Evolutionary conservation across 2,113 vertebrate genomes (phyloP).

Genomic region (Cyprinus carpio): DNA sequence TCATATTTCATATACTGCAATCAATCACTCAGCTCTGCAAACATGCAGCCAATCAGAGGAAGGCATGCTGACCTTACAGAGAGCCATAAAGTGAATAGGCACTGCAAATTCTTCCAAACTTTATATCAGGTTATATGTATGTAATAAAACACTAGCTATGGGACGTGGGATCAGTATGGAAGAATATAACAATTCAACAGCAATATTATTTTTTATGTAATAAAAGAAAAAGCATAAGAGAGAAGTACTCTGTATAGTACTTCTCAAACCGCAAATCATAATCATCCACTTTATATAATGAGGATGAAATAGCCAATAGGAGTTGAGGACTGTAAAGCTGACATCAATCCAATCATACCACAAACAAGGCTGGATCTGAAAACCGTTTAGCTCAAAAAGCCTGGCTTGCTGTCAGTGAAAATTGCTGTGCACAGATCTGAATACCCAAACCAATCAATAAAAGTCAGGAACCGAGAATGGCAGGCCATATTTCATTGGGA

Average conservation of each 20-base stretch:
- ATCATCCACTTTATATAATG: neutral
- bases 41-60: slow-evolving; percentile 11
- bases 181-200: neutral
- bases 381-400: slow-evolving; percentile 35
- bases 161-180: slow-evolving; percentile 1
- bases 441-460: slow-evolving; percentile 47
- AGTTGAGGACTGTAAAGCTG: neutral
- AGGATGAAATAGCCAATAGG: neutral
- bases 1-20: slow-evolving; percentile 32
- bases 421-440: slow-evolving; percentile 39
- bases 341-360: neutral
- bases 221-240: neutral
- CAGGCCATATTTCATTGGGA: slow-evolving; percentile 43
- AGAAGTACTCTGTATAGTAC: neutral
- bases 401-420: slow-evolving; percentile 32
- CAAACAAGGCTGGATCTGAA: slow-evolving; percentile 11
- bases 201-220: neutral
- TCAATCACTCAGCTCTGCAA: slow-evolving; percentile 44
- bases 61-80: slow-evolving; percentile 6
- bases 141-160: neutral
- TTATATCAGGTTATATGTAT: neutral
- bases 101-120: neutral
- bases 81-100: neutral
- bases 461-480: slow-evolving; percentile 34
- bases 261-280: neutral